phyloP scores from a whole-genome alignment of 2,113 vertebrate species.

The Apodemus sylvaticus region DNA sequence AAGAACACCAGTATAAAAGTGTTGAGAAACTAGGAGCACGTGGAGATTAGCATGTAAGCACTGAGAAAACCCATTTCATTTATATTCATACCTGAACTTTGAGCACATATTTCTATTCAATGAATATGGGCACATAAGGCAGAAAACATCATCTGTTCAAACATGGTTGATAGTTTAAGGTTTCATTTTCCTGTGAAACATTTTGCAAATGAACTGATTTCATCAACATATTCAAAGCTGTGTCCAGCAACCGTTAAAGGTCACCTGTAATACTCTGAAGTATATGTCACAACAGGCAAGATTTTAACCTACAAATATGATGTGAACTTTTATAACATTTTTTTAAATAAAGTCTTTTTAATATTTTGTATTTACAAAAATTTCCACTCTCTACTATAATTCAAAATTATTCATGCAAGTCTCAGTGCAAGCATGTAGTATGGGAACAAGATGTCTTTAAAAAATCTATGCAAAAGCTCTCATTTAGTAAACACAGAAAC shows the following conservation, averaged over 20 bases:
- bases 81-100: slow-evolving; percentile 91
- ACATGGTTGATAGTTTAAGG: slow-evolving; percentile 83
- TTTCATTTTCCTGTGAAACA: slow-evolving; percentile 88
- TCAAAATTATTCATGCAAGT: slow-evolving; percentile 26
- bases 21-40: slow-evolving; percentile 79
- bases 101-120: slow-evolving; percentile 79
- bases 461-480: neutral
- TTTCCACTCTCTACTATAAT: slow-evolving; percentile 8
- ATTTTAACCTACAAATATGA: slow-evolving; percentile 67
- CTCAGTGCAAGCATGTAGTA: neutral
- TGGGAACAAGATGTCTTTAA: neutral
- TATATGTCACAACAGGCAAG: slow-evolving; percentile 66
- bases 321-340: neutral
- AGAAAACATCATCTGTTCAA: slow-evolving; percentile 88
- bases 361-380: slow-evolving; percentile 10
- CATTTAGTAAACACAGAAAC: slow-evolving; percentile 43
- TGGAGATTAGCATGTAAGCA: slow-evolving; percentile 76
- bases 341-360: slow-evolving; percentile 45
- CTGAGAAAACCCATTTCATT: slow-evolving; percentile 84
- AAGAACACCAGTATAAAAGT: slow-evolving; percentile 69
- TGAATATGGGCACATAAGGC: slow-evolving; percentile 84
- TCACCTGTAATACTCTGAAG: slow-evolving; percentile 82
- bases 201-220: slow-evolving; percentile 87
- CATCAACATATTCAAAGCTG: slow-evolving; percentile 88
- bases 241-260: slow-evolving; percentile 81